Base-by-base conservation (phyloP, 2,113 vertebrate genomes). In the Spea multiplicata region DNA sequence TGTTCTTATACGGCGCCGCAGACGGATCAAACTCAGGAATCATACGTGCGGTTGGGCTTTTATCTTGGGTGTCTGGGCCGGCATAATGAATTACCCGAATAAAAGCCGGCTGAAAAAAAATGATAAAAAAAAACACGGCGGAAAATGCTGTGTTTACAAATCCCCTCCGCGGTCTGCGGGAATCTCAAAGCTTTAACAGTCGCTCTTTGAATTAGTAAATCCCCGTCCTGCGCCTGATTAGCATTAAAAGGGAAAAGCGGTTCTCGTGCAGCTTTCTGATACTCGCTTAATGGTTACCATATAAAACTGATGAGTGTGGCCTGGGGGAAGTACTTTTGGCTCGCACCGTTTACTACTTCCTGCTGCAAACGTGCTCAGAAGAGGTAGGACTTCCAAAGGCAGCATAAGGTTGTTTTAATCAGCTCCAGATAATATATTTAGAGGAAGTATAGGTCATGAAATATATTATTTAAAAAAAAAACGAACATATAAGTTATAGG, bases 21-120 rank as follows among this genome's bases (percentile, higher is more conserved):
- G 17, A 62, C 6, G 44, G 14, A 10, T 76, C 14, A 16, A 30
- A 71, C 49, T 71, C 17, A 55, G 61, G 52, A 74, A 74, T 48
- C 55, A 64, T 16, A 57, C 50, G 30, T 30, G 4, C 45, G n/a
- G 48, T 67, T 59, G 9, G 17, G 5, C 72, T 75, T 67, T 67
- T 12, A 75, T 75, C 74, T 66, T 9, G 6, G 9, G 30, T 9
- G 65, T 30, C 49, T 55, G 65, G 61, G 57, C 13, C 13, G 4
- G 49, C 14, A 69, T 30, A 13, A 9, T 59, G 55, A 13, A 13
- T 10, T 4, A 59, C 55, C 14, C 10, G 6, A 59, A 59, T 4
- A 59, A 9, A 8, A 59, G 55, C 4, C 55, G 14, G 14, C 45
- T 49, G 5, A 67, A 67, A 45, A 66, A 45, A 44, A 9, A 4